phyloP scores from a whole-genome alignment of 1,140 invertebrate genomes.

The Bombus soroeensis region DNA sequence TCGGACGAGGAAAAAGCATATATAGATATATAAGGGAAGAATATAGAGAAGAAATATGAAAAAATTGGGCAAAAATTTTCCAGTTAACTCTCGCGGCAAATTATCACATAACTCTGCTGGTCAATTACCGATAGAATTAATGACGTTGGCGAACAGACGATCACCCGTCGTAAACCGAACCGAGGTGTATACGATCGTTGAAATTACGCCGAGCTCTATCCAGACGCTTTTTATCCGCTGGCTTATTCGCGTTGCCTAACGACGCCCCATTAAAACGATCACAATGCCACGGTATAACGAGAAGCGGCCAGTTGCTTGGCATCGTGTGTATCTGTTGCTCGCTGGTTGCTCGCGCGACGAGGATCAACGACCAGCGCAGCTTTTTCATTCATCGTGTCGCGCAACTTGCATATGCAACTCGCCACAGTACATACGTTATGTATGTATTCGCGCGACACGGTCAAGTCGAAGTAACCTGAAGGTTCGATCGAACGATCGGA shows the following conservation, averaged over 20 bases:
- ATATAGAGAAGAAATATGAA: background rate
- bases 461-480: slow-evolving; percentile 30
- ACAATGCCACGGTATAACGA: background rate
- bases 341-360: slow-evolving; percentile 67
- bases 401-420: background rate
- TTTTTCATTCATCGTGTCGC: slow-evolving; percentile 59
- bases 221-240: slow-evolving; percentile 76
- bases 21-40: background rate
- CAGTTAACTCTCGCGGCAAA: slow-evolving; percentile 8
- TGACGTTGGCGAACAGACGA: background rate
- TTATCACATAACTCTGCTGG: slow-evolving; percentile 9
- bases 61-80: slow-evolving; percentile 10
- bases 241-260: slow-evolving; percentile 47
- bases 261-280: slow-evolving; percentile 32
- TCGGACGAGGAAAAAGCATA: background rate
- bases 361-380: slow-evolving; percentile 86
- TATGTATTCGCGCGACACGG: background rate
- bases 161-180: slow-evolving; percentile 5
- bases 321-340: background rate
- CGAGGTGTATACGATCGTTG: background rate
- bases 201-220: slow-evolving; percentile 26
- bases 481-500: slow-evolving; percentile 24
- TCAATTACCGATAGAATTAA: slow-evolving; percentile 27
- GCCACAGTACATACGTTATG: background rate
- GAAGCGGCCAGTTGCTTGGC: background rate